Percentiles rank a stretch among this genome's conserved stretches.
These are phyloP conservation scores for Haliclona indistincta DNA, from an alignment of 37 sponge, comb jelly and placozoan species.

Conservation along the genomic window DNA sequence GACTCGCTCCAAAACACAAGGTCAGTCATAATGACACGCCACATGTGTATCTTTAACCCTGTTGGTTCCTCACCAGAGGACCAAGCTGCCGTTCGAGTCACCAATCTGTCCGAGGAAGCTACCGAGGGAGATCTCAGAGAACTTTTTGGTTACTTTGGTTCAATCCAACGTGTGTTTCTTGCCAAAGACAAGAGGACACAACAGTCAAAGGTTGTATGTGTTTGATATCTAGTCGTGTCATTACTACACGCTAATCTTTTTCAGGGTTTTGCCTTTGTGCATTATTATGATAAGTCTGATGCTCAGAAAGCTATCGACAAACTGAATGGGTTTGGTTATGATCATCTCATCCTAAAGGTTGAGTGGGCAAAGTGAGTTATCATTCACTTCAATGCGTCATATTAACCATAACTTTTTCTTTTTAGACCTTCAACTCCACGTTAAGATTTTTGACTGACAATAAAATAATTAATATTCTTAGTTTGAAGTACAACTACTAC, in stretches of 20 bases:
- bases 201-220: constrained; percentile 77
- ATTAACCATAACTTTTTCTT: too few relatives aligned
- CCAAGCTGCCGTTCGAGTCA: constrained; percentile 86
- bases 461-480: too few relatives aligned
- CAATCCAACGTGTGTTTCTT: constrained; percentile 79
- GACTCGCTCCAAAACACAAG: constrained; percentile 14
- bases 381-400: too few relatives aligned
- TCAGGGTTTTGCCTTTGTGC: constrained; percentile 95
- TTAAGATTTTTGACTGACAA: too few relatives aligned
- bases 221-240: not conserved
- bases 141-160: constrained; percentile 87
- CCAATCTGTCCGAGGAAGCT: constrained; percentile 93
- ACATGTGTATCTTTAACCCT: not conserved
- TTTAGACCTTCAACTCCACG: too few relatives aligned
- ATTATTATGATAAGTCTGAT: constrained; percentile 51
- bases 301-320: constrained; percentile 81
- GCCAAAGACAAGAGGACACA: constrained; percentile 90
- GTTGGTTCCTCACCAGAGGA: constrained; percentile 63
- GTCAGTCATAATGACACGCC: not conserved
- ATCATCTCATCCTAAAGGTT: constrained; percentile 93
- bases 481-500: too few relatives aligned
- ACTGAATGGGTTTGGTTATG: constrained; percentile 87
- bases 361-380: constrained; percentile 99
- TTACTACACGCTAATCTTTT: not conserved
- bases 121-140: constrained; percentile 86